Conservation (phyloP, 2,888 invertebrate genomes). For the Steromphala cineraria region DNA sequence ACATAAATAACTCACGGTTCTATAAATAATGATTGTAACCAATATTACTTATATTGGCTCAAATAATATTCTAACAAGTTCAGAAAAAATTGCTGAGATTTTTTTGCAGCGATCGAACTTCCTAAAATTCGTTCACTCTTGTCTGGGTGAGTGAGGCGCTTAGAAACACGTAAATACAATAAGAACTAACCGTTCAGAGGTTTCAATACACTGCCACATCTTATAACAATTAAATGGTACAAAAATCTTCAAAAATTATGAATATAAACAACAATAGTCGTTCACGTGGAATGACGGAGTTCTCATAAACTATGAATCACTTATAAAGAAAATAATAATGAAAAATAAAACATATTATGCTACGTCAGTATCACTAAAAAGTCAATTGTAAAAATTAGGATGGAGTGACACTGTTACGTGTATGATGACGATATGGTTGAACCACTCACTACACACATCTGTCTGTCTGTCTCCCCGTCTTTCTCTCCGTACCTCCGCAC, state of each 20-base stretch:
- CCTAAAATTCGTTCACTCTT: conserved; percentile 6
- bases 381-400: neutral
- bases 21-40: neutral
- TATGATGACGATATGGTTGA: neutral
- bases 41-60: neutral
- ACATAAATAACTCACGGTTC: conserved; percentile 5
- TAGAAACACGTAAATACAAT: conserved; percentile 4
- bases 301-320: conserved; percentile 16
- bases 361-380: conserved; percentile 5
- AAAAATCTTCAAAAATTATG: conserved; percentile 18
- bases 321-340: conserved; percentile 18
- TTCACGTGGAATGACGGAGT: conserved; percentile 9
- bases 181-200: neutral
- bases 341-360: conserved; percentile 19
- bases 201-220: conserved; percentile 1
- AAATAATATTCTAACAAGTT: neutral
- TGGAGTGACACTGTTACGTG: neutral
- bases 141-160: neutral
- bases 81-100: neutral
- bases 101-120: conserved; percentile 11
- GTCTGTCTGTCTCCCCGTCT: neutral
- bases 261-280: conserved; percentile 18
- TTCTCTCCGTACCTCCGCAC: neutral
- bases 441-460: conserved; percentile 13
- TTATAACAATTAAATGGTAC: conserved; percentile 19